phyloP scores from a whole-genome alignment of 1,140 invertebrate species.

The Penaeus vannamei region DNA sequence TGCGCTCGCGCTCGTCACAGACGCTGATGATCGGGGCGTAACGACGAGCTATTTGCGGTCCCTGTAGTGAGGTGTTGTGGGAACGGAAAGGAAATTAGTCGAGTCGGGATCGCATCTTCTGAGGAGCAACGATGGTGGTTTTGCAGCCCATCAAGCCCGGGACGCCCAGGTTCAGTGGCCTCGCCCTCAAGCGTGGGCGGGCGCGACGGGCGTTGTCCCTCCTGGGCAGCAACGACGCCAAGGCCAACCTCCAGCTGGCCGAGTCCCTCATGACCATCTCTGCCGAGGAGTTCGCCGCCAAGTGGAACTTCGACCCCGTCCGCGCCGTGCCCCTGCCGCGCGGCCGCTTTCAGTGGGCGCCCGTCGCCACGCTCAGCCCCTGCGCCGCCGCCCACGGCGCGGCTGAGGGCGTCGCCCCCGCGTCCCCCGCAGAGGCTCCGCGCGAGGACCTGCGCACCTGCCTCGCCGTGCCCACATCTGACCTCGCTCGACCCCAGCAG shows the following conservation, averaged over 20 bases:
- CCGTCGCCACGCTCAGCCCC: not conserved
- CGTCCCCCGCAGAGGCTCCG: no score
- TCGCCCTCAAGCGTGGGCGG: slow-evolving; percentile 39
- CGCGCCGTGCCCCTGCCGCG: slow-evolving; percentile 7
- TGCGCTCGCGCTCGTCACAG: no score
- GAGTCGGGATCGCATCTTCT: no score
- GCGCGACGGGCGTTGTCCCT: slow-evolving; percentile 22
- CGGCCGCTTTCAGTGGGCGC: slow-evolving; percentile 1
- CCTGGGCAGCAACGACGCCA: slow-evolving; percentile 10
- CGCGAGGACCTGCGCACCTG: no score
- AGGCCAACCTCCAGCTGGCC: slow-evolving; percentile 26
- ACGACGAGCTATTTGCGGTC: no score
- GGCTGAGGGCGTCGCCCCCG: no score
- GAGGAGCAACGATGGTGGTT: slow-evolving; percentile 16
- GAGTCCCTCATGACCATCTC: slow-evolving; percentile 49
- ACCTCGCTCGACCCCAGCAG: no score
- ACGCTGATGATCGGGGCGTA: no score
- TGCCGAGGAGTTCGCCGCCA: slow-evolving; percentile 39
- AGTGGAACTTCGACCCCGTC: slow-evolving; percentile 52
- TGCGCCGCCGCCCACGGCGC: not conserved
- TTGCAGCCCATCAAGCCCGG: slow-evolving; percentile 41
- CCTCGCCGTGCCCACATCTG: no score
- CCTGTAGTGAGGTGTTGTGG: no score
- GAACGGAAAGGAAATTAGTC: no score
- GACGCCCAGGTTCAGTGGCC: not conserved